Evolutionary conservation across 1,140 invertebrate species (phyloP), one percentile per base, ranked within the genome.

Genomic region (Andrena cerasifolii): DNA sequence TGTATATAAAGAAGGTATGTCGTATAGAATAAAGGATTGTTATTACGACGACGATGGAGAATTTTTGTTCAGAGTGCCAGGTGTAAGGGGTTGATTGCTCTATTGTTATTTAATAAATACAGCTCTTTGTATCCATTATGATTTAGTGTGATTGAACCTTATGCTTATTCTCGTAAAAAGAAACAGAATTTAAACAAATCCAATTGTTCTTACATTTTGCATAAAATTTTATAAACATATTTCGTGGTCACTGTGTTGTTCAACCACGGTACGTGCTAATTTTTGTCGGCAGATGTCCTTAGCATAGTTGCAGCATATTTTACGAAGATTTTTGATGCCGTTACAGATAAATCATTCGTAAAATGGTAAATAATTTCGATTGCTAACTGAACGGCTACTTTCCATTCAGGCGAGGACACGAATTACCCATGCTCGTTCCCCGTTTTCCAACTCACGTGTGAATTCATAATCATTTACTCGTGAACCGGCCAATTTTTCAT

Each of bases 21-120:
- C 94, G 18, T 96, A 96, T 85, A 95, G 95, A 88, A 93, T 96
- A 1, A 94, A 95, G 80, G 96, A 97, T 91, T 95, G 95, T 82
- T 97, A 95, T 90, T 97, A 97, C 89, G 95, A 96, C 89, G 93
- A 94, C 88, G 95, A 96, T 93, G 96, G 96, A 0, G 92, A 93
- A 89, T 96, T 96, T 93, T 93, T 97, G 21, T 96, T 96, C 86
- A 92, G 96, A 85, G 94, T 96, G 26, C 94, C 96, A 36, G 95
- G 95, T 74, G 31, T 91, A 49, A 40, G 33, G 24, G 70, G 24
- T 28, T 85, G n/a, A 82, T 45, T 59, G 36, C 10, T 40, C 3
- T 10, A 40, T 40, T n/a, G 28, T 45, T 24, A 18, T 58, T 58
- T n/a, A 0, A 1, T 0, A 58, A 58, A 8, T 58, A 58, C 5